A percentile compares a stretch with the other conserved stretches of the same genome.
Conservation (phyloP, 2,888 invertebrate genomes). For the Apodemia zela region DNA sequence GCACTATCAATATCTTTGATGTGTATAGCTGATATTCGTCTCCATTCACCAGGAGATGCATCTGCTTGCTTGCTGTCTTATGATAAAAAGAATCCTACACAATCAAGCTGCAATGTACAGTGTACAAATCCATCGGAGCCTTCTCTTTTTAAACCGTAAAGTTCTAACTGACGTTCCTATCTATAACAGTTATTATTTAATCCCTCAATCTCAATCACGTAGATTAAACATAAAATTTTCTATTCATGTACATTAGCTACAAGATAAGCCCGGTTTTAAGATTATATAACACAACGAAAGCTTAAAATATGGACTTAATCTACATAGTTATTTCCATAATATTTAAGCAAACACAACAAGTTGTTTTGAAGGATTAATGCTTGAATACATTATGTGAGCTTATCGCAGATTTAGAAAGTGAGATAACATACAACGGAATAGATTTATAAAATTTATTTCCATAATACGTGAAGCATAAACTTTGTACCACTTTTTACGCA, state of each 20-base stretch:
- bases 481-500: no score
- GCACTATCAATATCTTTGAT: no score
- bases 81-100: not conserved
- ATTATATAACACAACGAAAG: not conserved
- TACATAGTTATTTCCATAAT: slow-evolving; percentile 22
- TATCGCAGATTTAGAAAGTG: slow-evolving; percentile 16
- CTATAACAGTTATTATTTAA: not conserved
- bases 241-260: slow-evolving; percentile 12
- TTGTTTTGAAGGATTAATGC: slow-evolving; percentile 17
- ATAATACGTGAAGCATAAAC: no score
- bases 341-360: slow-evolving; percentile 21
- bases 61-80: no score
- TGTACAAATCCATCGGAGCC: not conserved
- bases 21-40: no score
- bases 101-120: no score
- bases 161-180: no score
- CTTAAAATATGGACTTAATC: slow-evolving; percentile 15
- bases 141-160: no score
- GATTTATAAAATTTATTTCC: not conserved
- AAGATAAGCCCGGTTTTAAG: slow-evolving; percentile 7
- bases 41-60: no score
- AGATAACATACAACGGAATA: not conserved
- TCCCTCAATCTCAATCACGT: not conserved
- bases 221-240: not conserved
- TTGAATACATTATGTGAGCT: slow-evolving; percentile 11